Conservation (phyloP, 2,797 vertebrate species). For the Sebastes cheni region DNA sequence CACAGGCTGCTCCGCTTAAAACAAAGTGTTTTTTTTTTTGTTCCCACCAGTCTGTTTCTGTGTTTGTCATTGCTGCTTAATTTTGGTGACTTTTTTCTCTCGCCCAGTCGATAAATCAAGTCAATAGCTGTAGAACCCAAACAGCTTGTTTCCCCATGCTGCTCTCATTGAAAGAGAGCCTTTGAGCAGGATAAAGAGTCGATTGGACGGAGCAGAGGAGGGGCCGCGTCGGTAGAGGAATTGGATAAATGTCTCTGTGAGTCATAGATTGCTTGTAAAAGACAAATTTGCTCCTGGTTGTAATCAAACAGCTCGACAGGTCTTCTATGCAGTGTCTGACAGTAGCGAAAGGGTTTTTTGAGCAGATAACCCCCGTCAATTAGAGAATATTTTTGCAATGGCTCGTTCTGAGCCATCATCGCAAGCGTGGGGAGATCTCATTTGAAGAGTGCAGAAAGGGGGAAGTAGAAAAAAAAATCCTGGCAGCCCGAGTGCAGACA, state of each 20-base stretch:
- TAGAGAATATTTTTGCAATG: conserved; percentile 18
- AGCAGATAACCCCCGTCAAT: conserved; percentile 39
- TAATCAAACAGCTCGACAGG: conserved; percentile 16
- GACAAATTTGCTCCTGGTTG: conserved; percentile 22
- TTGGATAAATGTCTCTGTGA: conserved; percentile 33
- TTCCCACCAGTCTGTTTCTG: conserved; percentile 32
- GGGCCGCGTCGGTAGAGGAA: conserved; percentile 9
- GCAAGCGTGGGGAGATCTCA: conserved; percentile 39
- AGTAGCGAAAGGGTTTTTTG: conserved; percentile 2
- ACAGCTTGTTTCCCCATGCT: conserved; percentile 22
- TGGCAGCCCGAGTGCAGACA: conserved; percentile 65
- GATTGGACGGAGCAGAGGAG: conserved; percentile 14
- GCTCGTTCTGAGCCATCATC: conserved; percentile 20
- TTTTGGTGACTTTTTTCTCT: conserved; percentile 47
- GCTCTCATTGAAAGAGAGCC: conserved; percentile 25
- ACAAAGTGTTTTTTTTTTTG: conserved; percentile 17
- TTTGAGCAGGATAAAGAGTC: conserved; percentile 39
- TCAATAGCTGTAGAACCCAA: conserved; percentile 36
- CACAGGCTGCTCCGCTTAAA: conserved; percentile 46
- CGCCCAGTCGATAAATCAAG: conserved; percentile 49
- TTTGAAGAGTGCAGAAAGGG: conserved; percentile 39
- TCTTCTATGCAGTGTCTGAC: conserved; percentile 11
- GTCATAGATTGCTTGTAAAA: conserved; percentile 41
- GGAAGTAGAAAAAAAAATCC: conserved; percentile 7
- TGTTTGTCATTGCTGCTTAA: conserved; percentile 40